A percentile compares a stretch with the other conserved stretches of the same genome.
phyloP scores from a whole-genome alignment of 2,113 vertebrate species.

The Numenius arquata region DNA sequence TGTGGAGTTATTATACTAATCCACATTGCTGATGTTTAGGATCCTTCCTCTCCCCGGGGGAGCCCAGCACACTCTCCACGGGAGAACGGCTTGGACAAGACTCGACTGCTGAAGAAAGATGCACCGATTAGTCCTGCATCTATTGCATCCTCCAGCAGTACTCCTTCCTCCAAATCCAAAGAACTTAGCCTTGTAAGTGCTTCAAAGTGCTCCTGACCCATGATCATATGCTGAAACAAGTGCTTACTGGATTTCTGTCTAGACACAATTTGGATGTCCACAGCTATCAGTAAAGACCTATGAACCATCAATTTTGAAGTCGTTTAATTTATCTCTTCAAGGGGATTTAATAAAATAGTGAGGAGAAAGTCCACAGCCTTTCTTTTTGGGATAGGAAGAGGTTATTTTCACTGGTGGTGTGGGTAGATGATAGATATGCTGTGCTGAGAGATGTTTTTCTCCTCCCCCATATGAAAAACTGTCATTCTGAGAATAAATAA shows the following conservation, averaged over 20 bases:
- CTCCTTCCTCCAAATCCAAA: constrained; percentile 98
- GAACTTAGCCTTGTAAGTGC: constrained; percentile 95
- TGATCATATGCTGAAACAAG: background rate
- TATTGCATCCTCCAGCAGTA: constrained; percentile 97
- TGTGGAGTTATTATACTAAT: background rate
- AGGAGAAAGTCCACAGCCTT: background rate
- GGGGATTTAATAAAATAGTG: background rate
- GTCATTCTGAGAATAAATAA: constrained; percentile 56
- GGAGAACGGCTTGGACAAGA: constrained; percentile 97
- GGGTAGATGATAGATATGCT: constrained; percentile 28
- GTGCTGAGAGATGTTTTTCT: constrained; percentile 39
- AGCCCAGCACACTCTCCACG: constrained; percentile 95
- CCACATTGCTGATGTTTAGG: constrained; percentile 71
- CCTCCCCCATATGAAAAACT: background rate
- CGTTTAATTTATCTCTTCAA: background rate
- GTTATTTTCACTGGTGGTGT: constrained; percentile 11
- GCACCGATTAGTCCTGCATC: constrained; percentile 96
- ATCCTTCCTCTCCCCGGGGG: constrained; percentile 93
- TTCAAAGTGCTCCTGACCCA: background rate
- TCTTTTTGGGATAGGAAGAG: background rate
- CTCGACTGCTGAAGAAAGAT: constrained; percentile 94
- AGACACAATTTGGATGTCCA: background rate
- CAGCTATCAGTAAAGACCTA: background rate
- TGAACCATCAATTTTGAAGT: background rate
- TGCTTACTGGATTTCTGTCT: background rate